These are phyloP conservation scores for Hydrophis major DNA, from an alignment of 2,797 vertebrate species.

Conservation along the genomic window DNA sequence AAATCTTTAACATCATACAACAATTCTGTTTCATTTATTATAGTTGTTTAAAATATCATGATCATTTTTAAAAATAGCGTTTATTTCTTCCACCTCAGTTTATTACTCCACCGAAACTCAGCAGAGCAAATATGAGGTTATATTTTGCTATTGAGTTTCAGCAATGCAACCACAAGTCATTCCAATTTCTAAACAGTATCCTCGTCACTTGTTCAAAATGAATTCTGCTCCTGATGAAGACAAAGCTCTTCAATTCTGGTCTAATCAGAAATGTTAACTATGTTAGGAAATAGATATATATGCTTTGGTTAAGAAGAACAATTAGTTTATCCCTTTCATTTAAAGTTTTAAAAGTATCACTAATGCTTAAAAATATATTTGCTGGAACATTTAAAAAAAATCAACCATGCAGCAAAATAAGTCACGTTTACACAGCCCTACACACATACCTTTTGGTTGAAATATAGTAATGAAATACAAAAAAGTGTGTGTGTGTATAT, in stretches of 20 bases:
- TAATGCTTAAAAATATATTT: background rate
- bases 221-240: background rate
- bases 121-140: background rate
- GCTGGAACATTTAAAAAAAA: background rate
- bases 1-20: background rate
- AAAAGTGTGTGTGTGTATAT: background rate
- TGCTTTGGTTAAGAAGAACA: background rate
- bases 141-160: conserved; percentile 2
- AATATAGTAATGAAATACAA: background rate
- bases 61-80: background rate
- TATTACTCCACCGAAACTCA: background rate
- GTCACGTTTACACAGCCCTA: background rate
- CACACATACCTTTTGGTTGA: background rate
- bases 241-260: background rate
- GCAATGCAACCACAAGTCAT: background rate
- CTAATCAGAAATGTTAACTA: background rate
- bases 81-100: background rate
- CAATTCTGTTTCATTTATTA: background rate
- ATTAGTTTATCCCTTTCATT: background rate
- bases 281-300: background rate
- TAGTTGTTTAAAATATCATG: background rate
- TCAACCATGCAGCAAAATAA: background rate
- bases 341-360: background rate
- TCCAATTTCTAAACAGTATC: background rate
- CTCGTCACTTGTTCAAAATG: background rate